Evolutionary conservation across 2,888 invertebrate genomes (phyloP).

Genomic region (Diploptera punctata): DNA sequence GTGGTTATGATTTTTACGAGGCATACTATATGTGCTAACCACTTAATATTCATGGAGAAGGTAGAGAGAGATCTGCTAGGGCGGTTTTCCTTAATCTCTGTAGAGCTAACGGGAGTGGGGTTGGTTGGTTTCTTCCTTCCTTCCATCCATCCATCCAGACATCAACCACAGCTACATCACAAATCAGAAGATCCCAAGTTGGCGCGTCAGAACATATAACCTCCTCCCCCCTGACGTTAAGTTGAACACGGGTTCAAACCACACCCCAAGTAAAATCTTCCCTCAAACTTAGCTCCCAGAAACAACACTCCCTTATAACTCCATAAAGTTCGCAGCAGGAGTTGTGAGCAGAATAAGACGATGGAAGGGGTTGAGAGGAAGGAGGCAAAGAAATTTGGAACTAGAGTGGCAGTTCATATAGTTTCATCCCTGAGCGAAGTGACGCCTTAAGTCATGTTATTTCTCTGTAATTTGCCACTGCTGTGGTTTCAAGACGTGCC

Average conservation of each 20-base stretch:
- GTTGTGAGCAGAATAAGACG: background rate
- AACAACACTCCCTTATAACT: conserved; percentile 29
- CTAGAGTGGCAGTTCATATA: background rate
- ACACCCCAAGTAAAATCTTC: conserved; percentile 27
- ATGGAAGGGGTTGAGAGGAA: background rate
- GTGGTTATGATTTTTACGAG: background rate
- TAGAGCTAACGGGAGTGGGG: background rate
- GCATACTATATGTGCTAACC: background rate
- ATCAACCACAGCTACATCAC: conserved; percentile 26
- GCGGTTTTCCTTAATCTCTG: conserved; percentile 25
- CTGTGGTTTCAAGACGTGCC: too few species aligned
- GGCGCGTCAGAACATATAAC: conserved; percentile 21
- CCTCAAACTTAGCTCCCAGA: conserved; percentile 19
- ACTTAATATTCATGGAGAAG: conserved; percentile 20
- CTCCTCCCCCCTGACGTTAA: background rate
- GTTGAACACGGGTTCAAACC: conserved; percentile 29
- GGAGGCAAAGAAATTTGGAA: background rate
- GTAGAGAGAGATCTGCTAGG: conserved; percentile 13
- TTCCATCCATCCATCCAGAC: conserved; percentile 10
- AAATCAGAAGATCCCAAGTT: conserved; percentile 21
- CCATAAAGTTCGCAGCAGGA: conserved; percentile 23
- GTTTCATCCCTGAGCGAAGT: background rate
- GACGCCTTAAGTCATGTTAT: background rate
- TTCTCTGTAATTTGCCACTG: too few species aligned
- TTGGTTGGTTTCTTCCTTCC: conserved; percentile 11